Percentiles rank a stretch among this genome's conserved stretches.
Conservation (phyloP, 2,888 invertebrate genomes). For the Cataglyphis altisquamis region DNA sequence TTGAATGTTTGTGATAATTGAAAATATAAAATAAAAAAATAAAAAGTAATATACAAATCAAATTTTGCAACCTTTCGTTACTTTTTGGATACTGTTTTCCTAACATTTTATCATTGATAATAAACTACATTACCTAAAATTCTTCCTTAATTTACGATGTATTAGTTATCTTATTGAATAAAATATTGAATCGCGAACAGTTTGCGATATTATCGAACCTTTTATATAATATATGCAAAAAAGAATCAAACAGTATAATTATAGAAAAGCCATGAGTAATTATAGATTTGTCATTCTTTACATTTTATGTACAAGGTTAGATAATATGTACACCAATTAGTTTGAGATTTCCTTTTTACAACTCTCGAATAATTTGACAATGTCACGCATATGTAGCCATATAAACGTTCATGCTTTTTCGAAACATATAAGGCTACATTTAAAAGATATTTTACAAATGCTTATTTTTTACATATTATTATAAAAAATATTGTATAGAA, state of each 20-base stretch:
- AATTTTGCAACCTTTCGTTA: background rate
- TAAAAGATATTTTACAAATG: background rate
- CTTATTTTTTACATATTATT: background rate
- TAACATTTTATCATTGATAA: background rate
- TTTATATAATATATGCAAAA: background rate
- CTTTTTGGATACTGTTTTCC: background rate
- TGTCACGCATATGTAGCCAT: background rate
- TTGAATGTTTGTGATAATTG: background rate
- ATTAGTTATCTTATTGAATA: background rate
- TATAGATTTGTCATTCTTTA: constrained; percentile 44
- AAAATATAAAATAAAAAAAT: background rate
- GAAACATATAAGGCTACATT: background rate
- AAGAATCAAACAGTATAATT: background rate
- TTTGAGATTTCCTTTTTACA: constrained; percentile 8
- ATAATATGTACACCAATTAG: constrained; percentile 35
- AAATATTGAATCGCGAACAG: background rate
- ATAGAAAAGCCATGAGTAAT: constrained; percentile 13
- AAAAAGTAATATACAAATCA: background rate
- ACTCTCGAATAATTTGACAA: constrained; percentile 2
- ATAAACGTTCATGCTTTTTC: background rate
- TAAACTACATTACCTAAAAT: background rate
- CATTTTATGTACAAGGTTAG: constrained; percentile 43
- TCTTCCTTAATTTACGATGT: background rate
- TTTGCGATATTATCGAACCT: background rate
- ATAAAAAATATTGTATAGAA: background rate